A percentile compares a stretch with the other conserved stretches of the same genome.
Evolutionary conservation across 1,140 invertebrate genomes (phyloP).

Genomic region (Atta cephalotes): DNA sequence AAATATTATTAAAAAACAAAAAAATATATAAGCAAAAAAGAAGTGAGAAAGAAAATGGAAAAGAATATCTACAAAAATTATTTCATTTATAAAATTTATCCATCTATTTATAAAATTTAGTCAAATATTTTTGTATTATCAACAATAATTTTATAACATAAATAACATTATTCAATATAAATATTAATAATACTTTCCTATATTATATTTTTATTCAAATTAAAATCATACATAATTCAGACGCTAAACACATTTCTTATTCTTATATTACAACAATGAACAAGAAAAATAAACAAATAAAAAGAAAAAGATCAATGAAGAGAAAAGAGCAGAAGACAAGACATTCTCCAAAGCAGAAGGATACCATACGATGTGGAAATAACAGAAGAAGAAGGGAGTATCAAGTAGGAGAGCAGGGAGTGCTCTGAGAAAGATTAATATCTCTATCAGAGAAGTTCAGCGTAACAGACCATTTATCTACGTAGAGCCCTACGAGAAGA

Average conservation of each 20-base stretch:
- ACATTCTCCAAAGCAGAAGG: background rate
- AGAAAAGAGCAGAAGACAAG: background rate
- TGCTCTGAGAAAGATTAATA: conserved; percentile 82
- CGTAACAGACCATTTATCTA: conserved; percentile 81
- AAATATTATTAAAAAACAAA: background rate
- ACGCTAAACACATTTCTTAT: background rate
- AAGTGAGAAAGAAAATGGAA: background rate
- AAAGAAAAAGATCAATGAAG: background rate
- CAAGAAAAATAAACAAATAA: background rate
- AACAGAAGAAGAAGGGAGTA: background rate
- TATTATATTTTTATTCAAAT: background rate
- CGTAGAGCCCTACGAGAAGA: conserved; percentile 63
- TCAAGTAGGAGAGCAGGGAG: background rate
- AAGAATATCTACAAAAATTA: background rate
- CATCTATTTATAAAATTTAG: background rate
- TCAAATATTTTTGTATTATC: background rate
- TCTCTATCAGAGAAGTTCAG: conserved; percentile 83
- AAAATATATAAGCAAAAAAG: background rate
- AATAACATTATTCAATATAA: background rate
- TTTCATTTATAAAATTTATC: background rate
- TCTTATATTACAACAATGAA: background rate
- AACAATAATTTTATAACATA: background rate
- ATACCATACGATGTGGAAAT: background rate
- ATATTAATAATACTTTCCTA: background rate
- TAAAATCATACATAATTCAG: background rate